Base-by-base conservation (phyloP, 2,797 vertebrate genomes). In the Semotilus atromaculatus region DNA sequence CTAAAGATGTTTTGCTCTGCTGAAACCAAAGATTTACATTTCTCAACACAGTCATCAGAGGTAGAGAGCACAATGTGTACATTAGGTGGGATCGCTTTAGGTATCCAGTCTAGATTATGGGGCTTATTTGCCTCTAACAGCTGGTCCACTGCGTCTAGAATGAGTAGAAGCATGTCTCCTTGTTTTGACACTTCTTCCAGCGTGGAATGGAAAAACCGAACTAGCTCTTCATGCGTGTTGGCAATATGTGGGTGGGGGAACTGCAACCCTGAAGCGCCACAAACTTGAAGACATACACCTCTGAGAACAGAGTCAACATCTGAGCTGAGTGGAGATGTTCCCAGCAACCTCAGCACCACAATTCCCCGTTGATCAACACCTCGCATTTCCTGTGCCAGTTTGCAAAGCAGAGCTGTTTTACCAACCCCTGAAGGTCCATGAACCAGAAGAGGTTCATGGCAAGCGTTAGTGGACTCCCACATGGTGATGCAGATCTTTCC, bases 341-440 rank as follows among this genome's bases (percentile, higher is more conserved):
- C 93, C 60, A 97, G 90, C n/a, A 97, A 88, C 74, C 92, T 81
- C 70, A 95, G 85, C 11, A 93, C 89, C 2, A 94, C 90, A 16
- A 92, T 87, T 0, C 90, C 92, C 34, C 90, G 88, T 0, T 87
- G 88, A 29, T 94, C 93, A 10, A 95, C 88, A 3, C 66, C 60
- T 0, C 87, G 90, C 71, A 93, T 90, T 74, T 92, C 92, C 84
- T 94, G 92, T 0, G 93, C 91, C 64, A 96, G 90, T 78, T 93
- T 94, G 85, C 95, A 96, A 85, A 96, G 90, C 72, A 97, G 68
- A 0, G 95, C 87, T 0, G 96, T 96, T 91, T 97, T 97, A 8
- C 96, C 96, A 0, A 95, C 92, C 43, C 96, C 97, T 0, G 94
- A 90, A 0, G 89, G 88, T 0, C 96, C 95, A 0, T 91, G 92